These are phyloP conservation scores for Sorex araneus DNA, from an alignment of 2,113 vertebrate species.

Conservation along the genomic window DNA sequence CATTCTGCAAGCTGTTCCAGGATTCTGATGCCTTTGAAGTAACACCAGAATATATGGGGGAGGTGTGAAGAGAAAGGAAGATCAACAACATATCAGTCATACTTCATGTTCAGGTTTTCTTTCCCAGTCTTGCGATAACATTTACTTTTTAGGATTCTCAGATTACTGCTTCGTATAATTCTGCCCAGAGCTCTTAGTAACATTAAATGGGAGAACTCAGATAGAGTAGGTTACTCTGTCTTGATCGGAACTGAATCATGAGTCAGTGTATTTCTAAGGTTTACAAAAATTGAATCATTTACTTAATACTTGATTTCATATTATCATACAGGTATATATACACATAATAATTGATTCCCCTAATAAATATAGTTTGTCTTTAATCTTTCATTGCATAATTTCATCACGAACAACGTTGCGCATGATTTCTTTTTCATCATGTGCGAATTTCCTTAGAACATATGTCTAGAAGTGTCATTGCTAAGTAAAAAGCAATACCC, in stretches of 20 bases:
- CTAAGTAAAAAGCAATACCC: background rate
- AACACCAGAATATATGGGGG: background rate
- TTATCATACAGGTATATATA: background rate
- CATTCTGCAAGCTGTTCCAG: background rate
- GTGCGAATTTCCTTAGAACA: background rate
- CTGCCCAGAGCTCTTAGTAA: background rate
- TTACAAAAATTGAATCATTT: background rate
- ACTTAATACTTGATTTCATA: conserved; percentile 1
- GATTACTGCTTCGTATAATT: background rate
- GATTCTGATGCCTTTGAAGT: background rate
- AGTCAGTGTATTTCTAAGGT: conserved; percentile 22
- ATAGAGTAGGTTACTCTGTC: background rate
- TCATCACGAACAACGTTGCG: background rate
- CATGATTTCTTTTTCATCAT: background rate
- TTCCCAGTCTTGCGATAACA: background rate
- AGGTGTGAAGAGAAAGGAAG: background rate
- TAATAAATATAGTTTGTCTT: background rate
- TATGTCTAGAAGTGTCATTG: background rate
- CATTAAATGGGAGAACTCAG: background rate
- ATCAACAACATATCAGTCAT: background rate
- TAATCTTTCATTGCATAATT: background rate
- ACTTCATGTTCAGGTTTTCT: conserved; percentile 1
- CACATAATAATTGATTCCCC: background rate
- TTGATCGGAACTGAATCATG: background rate
- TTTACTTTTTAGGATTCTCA: conserved; percentile 17